These are phyloP conservation scores for Psilopogon haemacephalus DNA, from an alignment of 2,113 vertebrate genomes.

Conservation along the genomic window DNA sequence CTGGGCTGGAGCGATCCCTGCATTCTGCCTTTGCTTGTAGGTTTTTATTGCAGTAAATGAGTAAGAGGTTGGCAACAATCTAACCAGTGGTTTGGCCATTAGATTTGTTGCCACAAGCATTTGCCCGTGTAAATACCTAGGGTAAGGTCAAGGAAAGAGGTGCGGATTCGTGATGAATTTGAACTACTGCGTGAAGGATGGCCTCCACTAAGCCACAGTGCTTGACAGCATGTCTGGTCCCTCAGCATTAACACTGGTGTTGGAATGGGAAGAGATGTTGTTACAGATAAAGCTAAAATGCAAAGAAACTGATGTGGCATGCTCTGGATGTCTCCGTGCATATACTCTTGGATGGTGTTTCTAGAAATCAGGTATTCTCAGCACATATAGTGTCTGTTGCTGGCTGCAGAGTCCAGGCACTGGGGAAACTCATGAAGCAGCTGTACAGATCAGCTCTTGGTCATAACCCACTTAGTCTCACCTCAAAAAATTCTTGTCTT, in stretches of 20 bases:
- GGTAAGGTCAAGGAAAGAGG: neutral
- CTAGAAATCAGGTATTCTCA: neutral
- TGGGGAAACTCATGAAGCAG: neutral
- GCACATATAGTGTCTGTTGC: neutral
- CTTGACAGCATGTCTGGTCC: neutral
- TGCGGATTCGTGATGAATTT: rapidly evolving
- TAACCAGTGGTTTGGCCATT: neutral
- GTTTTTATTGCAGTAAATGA: neutral
- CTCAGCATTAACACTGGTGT: neutral
- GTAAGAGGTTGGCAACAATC: neutral
- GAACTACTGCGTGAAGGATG: neutral
- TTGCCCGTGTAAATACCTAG: neutral
- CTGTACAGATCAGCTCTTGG: neutral
- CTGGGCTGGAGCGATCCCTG: neutral
- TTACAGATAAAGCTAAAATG: neutral
- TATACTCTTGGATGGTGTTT: neutral
- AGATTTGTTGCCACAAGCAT: neutral
- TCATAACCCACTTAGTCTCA: neutral
- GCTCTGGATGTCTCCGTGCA: neutral
- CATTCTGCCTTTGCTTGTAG: neutral
- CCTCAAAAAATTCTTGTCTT: neutral
- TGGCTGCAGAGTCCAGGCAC: neutral
- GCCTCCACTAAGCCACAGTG: neutral
- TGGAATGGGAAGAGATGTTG: neutral
- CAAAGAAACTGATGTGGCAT: neutral